A percentile compares a stretch with the other conserved stretches of the same genome.
phyloP scores from a whole-genome alignment of 1,140 invertebrate species.

The Eufriesea mexicana region DNA sequence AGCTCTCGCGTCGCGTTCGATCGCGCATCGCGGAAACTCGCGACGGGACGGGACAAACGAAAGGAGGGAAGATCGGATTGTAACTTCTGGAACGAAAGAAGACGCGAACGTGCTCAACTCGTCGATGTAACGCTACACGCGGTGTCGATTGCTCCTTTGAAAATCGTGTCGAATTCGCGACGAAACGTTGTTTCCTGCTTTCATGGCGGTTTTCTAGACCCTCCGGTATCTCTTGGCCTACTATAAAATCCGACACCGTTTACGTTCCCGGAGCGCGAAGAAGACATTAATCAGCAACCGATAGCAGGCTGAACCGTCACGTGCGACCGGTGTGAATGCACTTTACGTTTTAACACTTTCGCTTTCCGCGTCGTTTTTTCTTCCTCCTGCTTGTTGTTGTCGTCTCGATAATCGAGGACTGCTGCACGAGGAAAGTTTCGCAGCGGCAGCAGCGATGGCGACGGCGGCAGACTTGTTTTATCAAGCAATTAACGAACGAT shows the following conservation, averaged over 20 bases:
- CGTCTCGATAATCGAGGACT: neutral
- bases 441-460: too few relatives aligned
- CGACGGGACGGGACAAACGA: neutral
- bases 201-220: conserved; percentile 32
- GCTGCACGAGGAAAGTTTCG: neutral
- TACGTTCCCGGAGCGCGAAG: conserved; percentile 56
- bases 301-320: conserved; percentile 40
- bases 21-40: neutral
- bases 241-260: conserved; percentile 60
- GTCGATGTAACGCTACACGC: conserved; percentile 15
- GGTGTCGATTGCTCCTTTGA: conserved; percentile 35
- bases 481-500: neutral
- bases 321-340: conserved; percentile 55
- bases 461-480: too few relatives aligned
- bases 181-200: conserved; percentile 58
- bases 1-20: conserved; percentile 28
- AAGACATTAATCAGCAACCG: conserved; percentile 58
- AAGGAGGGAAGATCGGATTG: neutral
- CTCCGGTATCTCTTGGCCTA: conserved; percentile 28
- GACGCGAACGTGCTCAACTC: neutral
- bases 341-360: conserved; percentile 28
- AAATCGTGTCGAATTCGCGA: conserved; percentile 32
- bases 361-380: neutral
- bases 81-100: neutral
- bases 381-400: neutral